A percentile compares a stretch with the other conserved stretches of the same genome.
These are phyloP conservation scores for Tenodera sinensis DNA, from an alignment of 2,888 invertebrate genomes.

Conservation along the genomic window DNA sequence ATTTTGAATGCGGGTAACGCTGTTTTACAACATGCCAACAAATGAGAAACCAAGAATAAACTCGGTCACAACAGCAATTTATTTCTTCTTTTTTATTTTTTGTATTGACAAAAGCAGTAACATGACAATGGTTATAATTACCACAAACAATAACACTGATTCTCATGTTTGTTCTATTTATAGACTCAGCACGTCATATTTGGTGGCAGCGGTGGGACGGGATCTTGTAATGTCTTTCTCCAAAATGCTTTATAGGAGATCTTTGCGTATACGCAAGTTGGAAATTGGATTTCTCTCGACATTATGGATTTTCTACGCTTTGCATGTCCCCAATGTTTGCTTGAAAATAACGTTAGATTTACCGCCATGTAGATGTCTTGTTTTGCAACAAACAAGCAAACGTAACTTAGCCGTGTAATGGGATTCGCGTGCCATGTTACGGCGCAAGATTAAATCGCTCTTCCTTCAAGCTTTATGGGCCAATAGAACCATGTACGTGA, in stretches of 20 bases:
- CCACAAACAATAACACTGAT: background rate
- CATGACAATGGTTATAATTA: too few species aligned
- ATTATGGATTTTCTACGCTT: background rate
- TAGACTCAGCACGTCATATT: background rate
- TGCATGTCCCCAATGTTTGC: background rate
- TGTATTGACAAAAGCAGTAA: too few species aligned
- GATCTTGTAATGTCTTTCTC: background rate
- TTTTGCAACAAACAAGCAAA: background rate
- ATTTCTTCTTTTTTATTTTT: too few species aligned
- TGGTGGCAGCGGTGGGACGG: background rate
- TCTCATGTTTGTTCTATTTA: background rate
- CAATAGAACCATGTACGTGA: constrained; percentile 6
- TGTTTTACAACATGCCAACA: too few species aligned
- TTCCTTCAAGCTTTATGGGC: constrained; percentile 15
- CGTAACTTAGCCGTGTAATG: background rate
- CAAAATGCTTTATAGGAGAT: background rate
- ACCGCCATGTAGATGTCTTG: background rate
- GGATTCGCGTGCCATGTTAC: background rate
- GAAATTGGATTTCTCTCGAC: background rate
- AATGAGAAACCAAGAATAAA: too few species aligned
- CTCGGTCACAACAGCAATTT: too few species aligned
- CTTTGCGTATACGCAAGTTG: background rate
- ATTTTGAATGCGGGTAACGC: too few species aligned
- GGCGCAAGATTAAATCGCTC: constrained; percentile 3
- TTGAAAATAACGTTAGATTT: background rate